phyloP scores from a whole-genome alignment of 1,140 invertebrate species.

The Bicyclus anynana region DNA sequence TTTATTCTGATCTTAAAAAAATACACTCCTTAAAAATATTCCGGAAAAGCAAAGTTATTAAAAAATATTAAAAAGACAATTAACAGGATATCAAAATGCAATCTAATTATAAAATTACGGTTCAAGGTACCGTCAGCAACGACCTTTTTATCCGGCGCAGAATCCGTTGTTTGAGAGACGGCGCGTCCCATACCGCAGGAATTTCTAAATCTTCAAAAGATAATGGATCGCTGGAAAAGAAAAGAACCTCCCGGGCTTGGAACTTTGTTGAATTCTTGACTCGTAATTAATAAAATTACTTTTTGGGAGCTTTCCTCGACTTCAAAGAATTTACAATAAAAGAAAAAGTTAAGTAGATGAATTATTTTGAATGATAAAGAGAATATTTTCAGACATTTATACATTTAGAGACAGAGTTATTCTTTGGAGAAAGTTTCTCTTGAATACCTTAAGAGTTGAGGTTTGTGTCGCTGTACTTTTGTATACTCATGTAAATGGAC shows the following conservation, averaged over 20 bases:
- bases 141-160: slow-evolving; percentile 33
- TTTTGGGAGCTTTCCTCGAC: slow-evolving; percentile 75
- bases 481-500: not conserved
- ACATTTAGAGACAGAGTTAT: slow-evolving; percentile 23
- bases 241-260: slow-evolving; percentile 68
- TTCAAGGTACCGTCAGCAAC: slow-evolving; percentile 8
- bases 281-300: slow-evolving; percentile 78
- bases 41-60: too few species aligned
- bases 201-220: slow-evolving; percentile 77
- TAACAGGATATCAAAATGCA: slow-evolving; percentile 13
- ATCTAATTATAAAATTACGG: slow-evolving; percentile 28
- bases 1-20: too few species aligned
- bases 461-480: not conserved
- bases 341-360: slow-evolving; percentile 76
- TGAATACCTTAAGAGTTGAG: slow-evolving; percentile 9
- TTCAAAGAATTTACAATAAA: slow-evolving; percentile 77
- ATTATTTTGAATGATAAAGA: slow-evolving; percentile 75
- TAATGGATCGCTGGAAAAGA: slow-evolving; percentile 73
- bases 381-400: slow-evolving; percentile 73
- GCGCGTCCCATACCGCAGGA: slow-evolving; percentile 61
- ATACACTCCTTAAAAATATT: too few species aligned
- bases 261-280: slow-evolving; percentile 76
- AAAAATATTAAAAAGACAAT: not conserved
- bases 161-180: slow-evolving; percentile 35
- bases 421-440: slow-evolving; percentile 24